Base-by-base conservation (phyloP, 2,797 vertebrate species). In the Kryptolebias ocellatus region DNA sequence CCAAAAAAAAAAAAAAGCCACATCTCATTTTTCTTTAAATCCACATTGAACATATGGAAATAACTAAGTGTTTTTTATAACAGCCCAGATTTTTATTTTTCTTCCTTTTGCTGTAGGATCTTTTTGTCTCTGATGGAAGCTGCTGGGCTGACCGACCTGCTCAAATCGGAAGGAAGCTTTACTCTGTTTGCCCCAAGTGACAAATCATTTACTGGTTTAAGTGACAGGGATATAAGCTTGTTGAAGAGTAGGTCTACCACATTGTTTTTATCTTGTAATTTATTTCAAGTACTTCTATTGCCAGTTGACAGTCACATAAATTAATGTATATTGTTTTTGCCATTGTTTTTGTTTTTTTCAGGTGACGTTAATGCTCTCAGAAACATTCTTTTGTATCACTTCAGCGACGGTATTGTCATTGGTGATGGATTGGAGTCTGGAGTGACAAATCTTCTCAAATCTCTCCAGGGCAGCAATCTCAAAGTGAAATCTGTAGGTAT, bases 111-210 rank as follows among this genome's bases (percentile, higher is more conserved):
- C 68, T 59, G 79, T 83, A 99, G 98, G 65, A 87, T 94, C 87
- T 99, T 99, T 94, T 93, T 99, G 84, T 96, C 93, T 66, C 90
- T 99, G 70, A 92, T 98, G 66, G 95, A 97, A 91, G 87, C 92
- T 60, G 96, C 96, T 46, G 96, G 93, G 24, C 80, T 99, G 89
- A 97, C 95, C 62, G 95, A 96, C 49, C 53, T 98, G 71, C 89
- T 99, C 39, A 94, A 86, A 55, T 91, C 81, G 18, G 94, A 95
- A 44, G 97, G 97, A 82, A 85, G 93, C 9, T 98, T 95, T 90
- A 99, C 97, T 4, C 88, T 99, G 11, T 99, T 98, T 64, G 95
- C 96, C 55, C 98, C 98, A 2, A 96, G 94, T 17, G 97, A 99
- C 17, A 94, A 96, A 39, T 96, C 97, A 24, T 98, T 99, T 61